Percentiles rank a stretch among this genome's conserved stretches.
These are phyloP conservation scores for Hydropotes inermis DNA, from an alignment of 2,113 vertebrate genomes.

Conservation along the genomic window DNA sequence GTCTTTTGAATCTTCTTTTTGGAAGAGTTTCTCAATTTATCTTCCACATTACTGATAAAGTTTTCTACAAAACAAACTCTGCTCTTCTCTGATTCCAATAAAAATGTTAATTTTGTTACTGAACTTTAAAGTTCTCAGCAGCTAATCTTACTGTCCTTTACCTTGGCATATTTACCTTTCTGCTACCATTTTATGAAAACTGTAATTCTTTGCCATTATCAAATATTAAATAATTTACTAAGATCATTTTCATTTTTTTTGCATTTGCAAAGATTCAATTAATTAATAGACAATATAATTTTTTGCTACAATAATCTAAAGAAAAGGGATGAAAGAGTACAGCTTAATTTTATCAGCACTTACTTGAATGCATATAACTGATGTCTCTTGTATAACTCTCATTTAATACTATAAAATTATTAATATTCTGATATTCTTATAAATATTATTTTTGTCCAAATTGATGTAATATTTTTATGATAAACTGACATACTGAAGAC, in stretches of 20 bases:
- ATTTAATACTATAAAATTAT: not conserved
- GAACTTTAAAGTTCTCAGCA: not conserved
- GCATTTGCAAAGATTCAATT: not conserved
- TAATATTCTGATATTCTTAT: not conserved
- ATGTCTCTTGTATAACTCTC: not conserved
- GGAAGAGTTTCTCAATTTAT: not conserved
- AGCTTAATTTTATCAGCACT: not conserved
- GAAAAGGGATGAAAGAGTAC: not conserved
- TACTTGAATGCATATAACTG: not conserved
- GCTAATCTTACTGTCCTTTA: not conserved
- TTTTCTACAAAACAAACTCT: not conserved
- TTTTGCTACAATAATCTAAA: not conserved
- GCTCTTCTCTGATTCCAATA: not conserved
- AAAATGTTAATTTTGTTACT: conserved; percentile 39
- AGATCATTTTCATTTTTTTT: not conserved
- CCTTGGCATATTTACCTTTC: not conserved
- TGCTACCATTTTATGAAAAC: not conserved
- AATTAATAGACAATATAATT: not conserved
- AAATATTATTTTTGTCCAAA: not conserved
- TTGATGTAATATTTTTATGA: not conserved
- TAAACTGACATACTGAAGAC: not conserved
- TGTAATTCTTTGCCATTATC: not conserved
- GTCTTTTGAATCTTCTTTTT: not conserved
- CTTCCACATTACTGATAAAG: not conserved
- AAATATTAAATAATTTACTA: not conserved